Percentiles rank a stretch among this genome's conserved stretches.
These are phyloP conservation scores for Drosophila cognata DNA, from an alignment of 2,888 invertebrate genomes.

Conservation along the genomic window DNA sequence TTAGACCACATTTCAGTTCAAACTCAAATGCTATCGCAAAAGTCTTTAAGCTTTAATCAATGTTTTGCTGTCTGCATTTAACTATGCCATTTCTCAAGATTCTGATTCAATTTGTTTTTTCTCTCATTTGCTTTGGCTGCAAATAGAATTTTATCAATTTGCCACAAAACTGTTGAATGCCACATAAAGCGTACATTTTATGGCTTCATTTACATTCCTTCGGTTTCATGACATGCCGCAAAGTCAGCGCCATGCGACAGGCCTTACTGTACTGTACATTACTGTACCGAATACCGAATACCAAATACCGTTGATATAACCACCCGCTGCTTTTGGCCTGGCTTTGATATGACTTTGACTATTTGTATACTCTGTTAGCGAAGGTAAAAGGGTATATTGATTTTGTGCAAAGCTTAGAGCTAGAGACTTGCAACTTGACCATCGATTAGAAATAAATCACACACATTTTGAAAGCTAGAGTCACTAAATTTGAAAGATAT, in stretches of 20 bases:
- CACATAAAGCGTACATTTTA: conserved; percentile 63
- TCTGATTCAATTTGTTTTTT: neutral
- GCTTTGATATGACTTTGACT: conserved; percentile 33
- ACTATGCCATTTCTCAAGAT: neutral
- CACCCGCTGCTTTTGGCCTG: neutral
- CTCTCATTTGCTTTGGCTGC: conserved; percentile 20
- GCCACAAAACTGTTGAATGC: conserved; percentile 55
- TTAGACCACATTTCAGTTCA: neutral
- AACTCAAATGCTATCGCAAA: neutral
- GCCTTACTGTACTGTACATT: neutral
- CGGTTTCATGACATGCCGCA: conserved; percentile 52
- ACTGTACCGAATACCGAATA: neutral
- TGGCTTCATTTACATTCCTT: conserved; percentile 76
- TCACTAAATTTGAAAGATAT: neutral
- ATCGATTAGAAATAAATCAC: neutral
- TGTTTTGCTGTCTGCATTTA: conserved; percentile 15
- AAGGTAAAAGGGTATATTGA: neutral
- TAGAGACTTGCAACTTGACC: too few species aligned
- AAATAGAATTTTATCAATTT: conserved; percentile 54
- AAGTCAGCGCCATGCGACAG: conserved; percentile 25
- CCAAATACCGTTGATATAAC: neutral
- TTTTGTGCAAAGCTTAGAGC: neutral
- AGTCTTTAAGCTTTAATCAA: conserved; percentile 1
- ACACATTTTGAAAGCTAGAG: neutral
- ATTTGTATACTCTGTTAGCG: neutral